A percentile compares a stretch with the other conserved stretches of the same genome.
phyloP scores from a whole-genome alignment of 2,797 vertebrate genomes.

The Odontamblyopus rebecca region DNA sequence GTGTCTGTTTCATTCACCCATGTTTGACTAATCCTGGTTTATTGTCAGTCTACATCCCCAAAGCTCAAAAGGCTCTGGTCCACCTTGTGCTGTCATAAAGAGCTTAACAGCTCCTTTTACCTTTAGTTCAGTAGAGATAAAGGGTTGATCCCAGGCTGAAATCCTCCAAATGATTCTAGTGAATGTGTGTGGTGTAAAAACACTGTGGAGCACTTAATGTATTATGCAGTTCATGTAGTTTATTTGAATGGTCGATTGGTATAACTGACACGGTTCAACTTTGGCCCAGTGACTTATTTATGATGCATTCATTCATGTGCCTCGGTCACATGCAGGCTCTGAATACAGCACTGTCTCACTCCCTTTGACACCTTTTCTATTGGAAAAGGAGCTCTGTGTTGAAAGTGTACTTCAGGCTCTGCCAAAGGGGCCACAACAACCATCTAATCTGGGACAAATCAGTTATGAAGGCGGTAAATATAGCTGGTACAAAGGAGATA shows the following conservation, averaged over 20 bases:
- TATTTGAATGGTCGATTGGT: slow-evolving; percentile 29
- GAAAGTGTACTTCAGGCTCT: background rate
- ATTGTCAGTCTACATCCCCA: too few relatives aligned
- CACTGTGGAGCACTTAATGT: too few relatives aligned
- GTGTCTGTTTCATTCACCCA: too few relatives aligned
- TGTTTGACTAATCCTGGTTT: too few relatives aligned
- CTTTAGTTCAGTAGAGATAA: too few relatives aligned
- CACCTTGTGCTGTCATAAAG: too few relatives aligned
- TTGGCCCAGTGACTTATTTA: slow-evolving; percentile 52
- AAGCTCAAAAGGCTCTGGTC: too few relatives aligned
- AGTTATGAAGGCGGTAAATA: background rate
- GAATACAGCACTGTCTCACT: background rate
- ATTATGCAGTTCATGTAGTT: slow-evolving; percentile 35
- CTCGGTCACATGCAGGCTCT: slow-evolving; percentile 17
- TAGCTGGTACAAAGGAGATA: background rate
- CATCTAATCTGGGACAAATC: background rate
- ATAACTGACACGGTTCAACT: slow-evolving; percentile 47
- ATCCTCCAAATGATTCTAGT: too few relatives aligned
- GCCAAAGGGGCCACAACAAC: background rate
- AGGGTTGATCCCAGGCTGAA: too few relatives aligned
- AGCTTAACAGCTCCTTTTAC: too few relatives aligned
- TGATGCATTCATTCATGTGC: slow-evolving; percentile 8
- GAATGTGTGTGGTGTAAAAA: too few relatives aligned
- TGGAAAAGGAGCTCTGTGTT: background rate
- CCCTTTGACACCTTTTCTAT: background rate